Evolutionary conservation across 2,113 vertebrate species (phyloP), one percentile per base, ranked within the genome.

Genomic region (Ageneiosus marmoratus): DNA sequence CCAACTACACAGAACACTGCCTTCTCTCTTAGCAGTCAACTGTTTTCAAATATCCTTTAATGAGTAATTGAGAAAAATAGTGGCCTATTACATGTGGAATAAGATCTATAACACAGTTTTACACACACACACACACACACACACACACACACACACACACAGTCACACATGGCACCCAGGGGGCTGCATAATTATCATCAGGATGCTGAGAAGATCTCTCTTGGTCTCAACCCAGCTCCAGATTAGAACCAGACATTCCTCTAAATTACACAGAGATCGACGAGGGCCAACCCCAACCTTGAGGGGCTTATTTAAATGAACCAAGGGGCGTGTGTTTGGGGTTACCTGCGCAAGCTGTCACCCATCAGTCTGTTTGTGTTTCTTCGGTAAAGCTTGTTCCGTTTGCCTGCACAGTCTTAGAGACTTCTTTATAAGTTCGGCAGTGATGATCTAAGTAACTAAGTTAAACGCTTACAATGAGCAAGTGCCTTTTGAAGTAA

Each of bases 181-280:
- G 81, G 77, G 83, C 69, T 84, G 53, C 85, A 67, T 80, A 86
- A 91, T 90, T 88, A 85, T 74, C 79, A 55, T 27, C 67, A 18
- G 89, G 84, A 78, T 79, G 46, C 82, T 69, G 79, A 60, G 81
- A 83, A 84, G 85, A 81, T 85, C 84, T 84, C 67, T 65, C 16
- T 85, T 85, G 90, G 89, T 87, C 74, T 63, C 46, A 0, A 27
- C 83, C 89, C 89, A 91, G 83, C 27, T n/a, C 76, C 70, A 85
- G 87, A 92, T 90, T 89, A 86, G 87, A 89, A 91, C 86, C 91
- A 89, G 88, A 79, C 62, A 80, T 58, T 58, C 69, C 63, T 69
- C 34, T 16, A 77, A 41, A 53, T 60, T 32, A 63, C 34, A 65
- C 50, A 55, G 58, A 53, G 46, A 34, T 67, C 20, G 22, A n/a